phyloP scores from a whole-genome alignment of 2,113 vertebrate genomes.

The Mormyrus iriodes region DNA sequence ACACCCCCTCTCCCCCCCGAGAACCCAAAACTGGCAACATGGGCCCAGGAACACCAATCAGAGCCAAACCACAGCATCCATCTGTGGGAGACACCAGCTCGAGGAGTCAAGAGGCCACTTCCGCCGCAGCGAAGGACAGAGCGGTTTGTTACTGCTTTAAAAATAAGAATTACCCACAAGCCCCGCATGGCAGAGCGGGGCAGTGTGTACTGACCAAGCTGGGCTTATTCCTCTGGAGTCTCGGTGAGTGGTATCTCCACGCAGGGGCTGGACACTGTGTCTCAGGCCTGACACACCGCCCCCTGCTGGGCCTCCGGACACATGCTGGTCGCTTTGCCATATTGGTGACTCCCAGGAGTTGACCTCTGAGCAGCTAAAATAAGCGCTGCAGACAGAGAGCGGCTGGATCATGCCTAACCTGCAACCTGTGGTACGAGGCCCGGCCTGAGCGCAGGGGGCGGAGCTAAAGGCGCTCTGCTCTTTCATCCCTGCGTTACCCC shows the following conservation, averaged over 20 bases:
- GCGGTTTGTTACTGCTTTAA: background rate
- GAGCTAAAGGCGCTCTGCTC: background rate
- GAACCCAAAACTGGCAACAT: background rate
- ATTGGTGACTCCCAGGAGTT: background rate
- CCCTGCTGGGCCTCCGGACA: background rate
- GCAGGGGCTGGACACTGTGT: background rate
- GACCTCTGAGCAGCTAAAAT: background rate
- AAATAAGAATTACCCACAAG: too few relatives aligned
- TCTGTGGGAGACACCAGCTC: background rate
- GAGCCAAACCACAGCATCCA: background rate
- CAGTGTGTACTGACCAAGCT: background rate
- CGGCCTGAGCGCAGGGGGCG: background rate
- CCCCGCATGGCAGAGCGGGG: too few relatives aligned
- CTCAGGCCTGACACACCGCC: background rate
- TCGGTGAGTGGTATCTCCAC: background rate
- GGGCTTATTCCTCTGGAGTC: background rate
- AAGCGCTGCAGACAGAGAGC: background rate
- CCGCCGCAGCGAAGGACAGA: background rate
- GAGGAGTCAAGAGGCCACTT: background rate
- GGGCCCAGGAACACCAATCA: background rate
- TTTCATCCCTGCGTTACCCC: background rate
- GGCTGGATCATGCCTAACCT: background rate
- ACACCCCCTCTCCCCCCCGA: too few relatives aligned
- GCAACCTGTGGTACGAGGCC: background rate
- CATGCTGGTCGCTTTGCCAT: background rate